phyloP scores from a whole-genome alignment of 2,113 vertebrate genomes.

The Nothoprocta pentlandii region DNA sequence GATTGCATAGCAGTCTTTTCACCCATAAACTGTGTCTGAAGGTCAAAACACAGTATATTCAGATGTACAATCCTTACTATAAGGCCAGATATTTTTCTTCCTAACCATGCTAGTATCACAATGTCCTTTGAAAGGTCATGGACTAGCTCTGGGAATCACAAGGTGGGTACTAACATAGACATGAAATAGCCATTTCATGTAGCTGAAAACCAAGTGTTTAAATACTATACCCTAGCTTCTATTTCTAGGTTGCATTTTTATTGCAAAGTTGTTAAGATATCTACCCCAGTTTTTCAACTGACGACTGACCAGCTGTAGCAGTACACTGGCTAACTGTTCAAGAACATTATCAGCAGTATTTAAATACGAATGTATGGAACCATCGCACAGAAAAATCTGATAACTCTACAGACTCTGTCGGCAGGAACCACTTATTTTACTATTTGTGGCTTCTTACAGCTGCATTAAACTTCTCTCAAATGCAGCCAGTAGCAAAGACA shows the following conservation, averaged over 20 bases:
- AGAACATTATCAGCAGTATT: neutral
- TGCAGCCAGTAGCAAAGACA: slow-evolving; percentile 70
- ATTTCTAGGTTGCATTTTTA: neutral
- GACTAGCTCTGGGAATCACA: neutral
- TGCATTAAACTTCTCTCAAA: slow-evolving; percentile 81
- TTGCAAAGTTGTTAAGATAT: neutral
- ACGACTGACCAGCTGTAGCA: neutral
- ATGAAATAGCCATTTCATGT: accelerated
- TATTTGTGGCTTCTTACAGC: slow-evolving; percentile 82
- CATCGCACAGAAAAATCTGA: slow-evolving; percentile 92
- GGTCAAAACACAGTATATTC: neutral
- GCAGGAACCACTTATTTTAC: slow-evolving; percentile 89
- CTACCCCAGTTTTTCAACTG: no score
- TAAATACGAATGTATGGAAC: slow-evolving; percentile 83
- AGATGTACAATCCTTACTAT: neutral
- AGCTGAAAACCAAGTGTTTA: neutral
- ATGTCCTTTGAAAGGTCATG: neutral
- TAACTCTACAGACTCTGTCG: slow-evolving; percentile 91
- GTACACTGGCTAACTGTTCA: accelerated
- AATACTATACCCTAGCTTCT: neutral
- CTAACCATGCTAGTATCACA: neutral
- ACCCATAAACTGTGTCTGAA: neutral
- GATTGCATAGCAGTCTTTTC: neutral
- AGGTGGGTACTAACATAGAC: neutral
- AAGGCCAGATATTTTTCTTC: neutral